Base-by-base conservation (phyloP, 2,113 vertebrate species). In the Thinocorus orbignyianus region DNA sequence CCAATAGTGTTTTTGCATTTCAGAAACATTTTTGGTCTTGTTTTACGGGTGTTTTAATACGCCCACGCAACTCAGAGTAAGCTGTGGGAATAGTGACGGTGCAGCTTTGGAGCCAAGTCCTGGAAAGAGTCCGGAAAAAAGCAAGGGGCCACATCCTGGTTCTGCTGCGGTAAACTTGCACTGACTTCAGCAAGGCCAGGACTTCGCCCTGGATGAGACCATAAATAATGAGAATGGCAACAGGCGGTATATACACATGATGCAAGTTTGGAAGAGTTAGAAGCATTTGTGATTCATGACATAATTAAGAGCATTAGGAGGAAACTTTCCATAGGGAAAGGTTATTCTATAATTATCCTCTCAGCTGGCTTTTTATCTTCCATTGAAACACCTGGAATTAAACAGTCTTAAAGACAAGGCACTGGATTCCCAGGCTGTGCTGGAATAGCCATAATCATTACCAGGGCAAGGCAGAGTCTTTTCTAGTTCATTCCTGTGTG, bases 251-350 rank as follows among this genome's bases (percentile, higher is more conserved):
- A 55, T 17, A n/a, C 33, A 17, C 10, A 33, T 51, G 68, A 37
- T 73, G 42, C 30, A 62, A 88, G 42, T 37, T 86, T 58, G 62
- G 74, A 57, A 83, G 70, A 89, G 66, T 58, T 58, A 35, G 39
- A 94, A 83, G 28, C 24, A 22, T 62, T 80, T 51, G 71, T 90
- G 94, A 92, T 66, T 90, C 51, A 71, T 86, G 68, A 46, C 13
- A 33, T 41, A 94, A 71, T 31, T 35, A 55, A 88, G 42, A 24
- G 14, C 58, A 48, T 49, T 54, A 74, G 55, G 51, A 81, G 65
- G 48, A 84, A 92, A 88, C 23, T 92, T 96, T 84, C 88, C 86
- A 33, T 6, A 76, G 57, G 60, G 65, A 88, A 83, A 90, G 55
- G 69, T 37, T 95, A 33, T 74, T 95, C 85, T 84, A 15, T 74